These are phyloP conservation scores for Arvicanthis niloticus DNA, from an alignment of 2,113 vertebrate genomes.

Conservation along the genomic window DNA sequence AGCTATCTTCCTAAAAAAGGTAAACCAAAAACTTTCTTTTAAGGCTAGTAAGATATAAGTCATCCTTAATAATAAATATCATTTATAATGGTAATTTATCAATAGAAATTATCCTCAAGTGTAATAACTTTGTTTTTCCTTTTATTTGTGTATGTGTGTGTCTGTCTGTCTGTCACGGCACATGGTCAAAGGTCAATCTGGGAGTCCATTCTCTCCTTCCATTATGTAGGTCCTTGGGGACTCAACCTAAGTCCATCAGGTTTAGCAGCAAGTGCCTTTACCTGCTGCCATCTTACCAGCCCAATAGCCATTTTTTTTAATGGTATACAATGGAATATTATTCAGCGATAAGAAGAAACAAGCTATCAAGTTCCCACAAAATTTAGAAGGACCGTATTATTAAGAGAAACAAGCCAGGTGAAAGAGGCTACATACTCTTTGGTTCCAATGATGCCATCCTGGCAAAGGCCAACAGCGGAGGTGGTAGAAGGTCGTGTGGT, in stretches of 20 bases:
- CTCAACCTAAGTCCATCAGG: not conserved
- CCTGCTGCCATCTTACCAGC: not conserved
- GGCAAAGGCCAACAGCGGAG: not conserved
- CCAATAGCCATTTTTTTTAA: not conserved
- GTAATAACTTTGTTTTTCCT: not conserved
- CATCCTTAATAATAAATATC: constrained; percentile 44
- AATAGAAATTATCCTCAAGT: constrained; percentile 61
- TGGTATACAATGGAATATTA: not conserved
- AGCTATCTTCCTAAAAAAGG: constrained; percentile 46
- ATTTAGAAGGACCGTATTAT: not conserved
- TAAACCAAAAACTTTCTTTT: constrained; percentile 41
- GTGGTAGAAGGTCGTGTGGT: not conserved
- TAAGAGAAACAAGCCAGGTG: constrained; percentile 30
- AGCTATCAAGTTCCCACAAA: constrained; percentile 1
- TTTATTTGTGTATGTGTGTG: not conserved
- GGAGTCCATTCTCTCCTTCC: not conserved
- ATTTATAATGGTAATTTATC: constrained; percentile 25
- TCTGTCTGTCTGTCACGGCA: not conserved
- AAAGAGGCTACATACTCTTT: not conserved
- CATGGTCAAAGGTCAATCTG: not conserved
- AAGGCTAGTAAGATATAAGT: constrained; percentile 52
- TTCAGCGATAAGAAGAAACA: constrained; percentile 25
- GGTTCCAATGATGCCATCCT: not conserved
- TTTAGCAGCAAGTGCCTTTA: not conserved
- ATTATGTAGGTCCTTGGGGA: too few relatives aligned